Evolutionary conservation across 2,797 vertebrate genomes (phyloP), one percentile per base, ranked within the genome.

Genomic region (Mus minutoides): DNA sequence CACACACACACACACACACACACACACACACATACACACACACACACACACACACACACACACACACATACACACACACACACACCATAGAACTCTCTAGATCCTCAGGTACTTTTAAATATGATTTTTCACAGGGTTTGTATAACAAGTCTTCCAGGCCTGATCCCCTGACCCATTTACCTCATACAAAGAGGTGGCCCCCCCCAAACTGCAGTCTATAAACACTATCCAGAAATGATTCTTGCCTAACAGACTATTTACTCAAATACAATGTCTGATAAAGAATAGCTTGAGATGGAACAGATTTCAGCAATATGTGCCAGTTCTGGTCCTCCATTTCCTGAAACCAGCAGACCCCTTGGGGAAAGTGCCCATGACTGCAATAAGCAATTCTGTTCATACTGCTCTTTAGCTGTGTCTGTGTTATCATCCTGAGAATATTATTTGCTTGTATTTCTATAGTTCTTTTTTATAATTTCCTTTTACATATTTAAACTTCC

Each of bases 81-180:
- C 52, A 88, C 62, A 64, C 29, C 49, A n/a, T n/a, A 88, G 10
- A 95, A 43, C 82, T 83, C 60, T 96, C 62, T 77, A 54, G 58
- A 69, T 92, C 67, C 46, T 75, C 88, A 89, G 49, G 37, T 90
- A 71, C 93, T 95, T 88, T 93, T 76, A 94, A 92, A 89, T 4
- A 10, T 40, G 69, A 60, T 91, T 94, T 95, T 94, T 67, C 43
- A 73, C 96, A 90, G 31, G 29, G 4, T 37, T 79, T 93, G 71
- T 96, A 2, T 86, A 87, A 64, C 37, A 86, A 43, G 60, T 93
- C 82, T 87, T 94, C n/a, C 22, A 88, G 37, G n/a, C 64, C 75
- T 79, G 56, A 95, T 69, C 49, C 78, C 56, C 6, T 87, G 94
- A 87, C 82, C 95, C 54, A 95, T 49, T 96, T 97, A 84, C 21